Evolutionary conservation across 2,113 vertebrate genomes (phyloP).

Genomic region (Thryonomys swinderianus): DNA sequence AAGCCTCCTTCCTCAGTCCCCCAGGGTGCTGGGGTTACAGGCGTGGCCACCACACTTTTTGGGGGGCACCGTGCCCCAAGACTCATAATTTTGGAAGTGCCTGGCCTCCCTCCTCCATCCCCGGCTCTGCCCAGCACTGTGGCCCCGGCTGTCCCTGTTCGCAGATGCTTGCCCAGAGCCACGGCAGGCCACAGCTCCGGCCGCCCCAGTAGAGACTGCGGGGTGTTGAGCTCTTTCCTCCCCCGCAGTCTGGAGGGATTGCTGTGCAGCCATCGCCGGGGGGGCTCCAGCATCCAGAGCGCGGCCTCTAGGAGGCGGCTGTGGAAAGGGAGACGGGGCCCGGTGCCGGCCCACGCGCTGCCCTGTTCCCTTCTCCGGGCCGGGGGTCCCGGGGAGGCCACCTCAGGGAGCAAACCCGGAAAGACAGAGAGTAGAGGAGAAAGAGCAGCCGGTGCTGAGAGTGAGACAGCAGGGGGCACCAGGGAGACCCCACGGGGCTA

Average conservation of each 20-base stretch:
- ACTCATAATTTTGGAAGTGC: not conserved
- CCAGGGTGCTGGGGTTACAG: not conserved
- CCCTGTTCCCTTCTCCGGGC: not conserved
- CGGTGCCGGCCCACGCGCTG: not conserved
- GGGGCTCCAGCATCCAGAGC: not conserved
- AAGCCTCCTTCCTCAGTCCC: not conserved
- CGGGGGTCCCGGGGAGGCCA: fast-evolving
- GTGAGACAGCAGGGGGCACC: not conserved
- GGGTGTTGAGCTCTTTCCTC: not conserved
- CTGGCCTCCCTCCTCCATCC: not conserved
- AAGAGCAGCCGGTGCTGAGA: not conserved
- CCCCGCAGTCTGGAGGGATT: not conserved
- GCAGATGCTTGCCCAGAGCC: not conserved
- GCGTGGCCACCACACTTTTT: not conserved
- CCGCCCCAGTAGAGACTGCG: fast-evolving
- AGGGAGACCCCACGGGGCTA: not conserved
- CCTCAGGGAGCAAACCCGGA: not conserved
- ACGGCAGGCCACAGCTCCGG: fast-evolving
- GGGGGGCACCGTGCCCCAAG: not conserved
- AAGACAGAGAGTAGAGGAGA: not conserved
- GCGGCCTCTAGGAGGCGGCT: not conserved
- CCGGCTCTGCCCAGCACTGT: not conserved
- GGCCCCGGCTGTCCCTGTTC: not conserved
- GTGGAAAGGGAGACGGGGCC: not conserved
- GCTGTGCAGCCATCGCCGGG: no score